Conservation (phyloP, 30 jellyfish, hydroid and myxozoan genomes). For the Pelagia noctiluca region DNA sequence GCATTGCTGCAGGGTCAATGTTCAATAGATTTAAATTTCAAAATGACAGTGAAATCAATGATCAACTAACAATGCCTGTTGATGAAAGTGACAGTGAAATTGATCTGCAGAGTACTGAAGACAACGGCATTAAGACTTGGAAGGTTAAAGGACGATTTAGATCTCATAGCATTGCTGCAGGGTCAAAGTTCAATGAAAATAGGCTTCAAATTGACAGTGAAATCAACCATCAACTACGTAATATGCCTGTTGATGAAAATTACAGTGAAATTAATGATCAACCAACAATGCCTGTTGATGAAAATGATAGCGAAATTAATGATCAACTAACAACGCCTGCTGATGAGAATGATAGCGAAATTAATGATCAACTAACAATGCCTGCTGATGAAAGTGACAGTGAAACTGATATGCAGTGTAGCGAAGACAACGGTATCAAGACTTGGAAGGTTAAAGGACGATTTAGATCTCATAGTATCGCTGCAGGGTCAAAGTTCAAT, state of each 20-base stretch:
- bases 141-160: conserved; percentile 27
- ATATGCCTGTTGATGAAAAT: no score
- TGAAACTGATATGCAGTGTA: neutral
- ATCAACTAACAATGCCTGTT: neutral
- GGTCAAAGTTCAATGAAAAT: neutral
- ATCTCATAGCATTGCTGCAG: conserved; percentile 33
- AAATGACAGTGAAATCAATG: no score
- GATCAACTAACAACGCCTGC: neutral
- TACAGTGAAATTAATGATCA: no score
- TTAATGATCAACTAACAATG: neutral
- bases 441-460: conserved; percentile 48
- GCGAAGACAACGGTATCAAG: no score
- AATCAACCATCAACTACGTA: neutral
- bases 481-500: neutral
- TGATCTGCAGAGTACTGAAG: neutral
- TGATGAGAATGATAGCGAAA: no score
- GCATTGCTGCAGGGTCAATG: conserved; percentile 1
- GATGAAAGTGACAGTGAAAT: no score
- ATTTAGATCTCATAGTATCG: conserved; percentile 33
- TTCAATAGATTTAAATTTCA: no score
- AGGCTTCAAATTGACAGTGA: no score
- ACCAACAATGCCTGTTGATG: neutral
- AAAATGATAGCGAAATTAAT: no score
- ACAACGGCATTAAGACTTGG: no score
- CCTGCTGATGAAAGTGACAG: conserved; percentile 6